These are phyloP conservation scores for Pararge aegeria DNA, from an alignment of 1,140 invertebrate genomes.

Conservation along the genomic window DNA sequence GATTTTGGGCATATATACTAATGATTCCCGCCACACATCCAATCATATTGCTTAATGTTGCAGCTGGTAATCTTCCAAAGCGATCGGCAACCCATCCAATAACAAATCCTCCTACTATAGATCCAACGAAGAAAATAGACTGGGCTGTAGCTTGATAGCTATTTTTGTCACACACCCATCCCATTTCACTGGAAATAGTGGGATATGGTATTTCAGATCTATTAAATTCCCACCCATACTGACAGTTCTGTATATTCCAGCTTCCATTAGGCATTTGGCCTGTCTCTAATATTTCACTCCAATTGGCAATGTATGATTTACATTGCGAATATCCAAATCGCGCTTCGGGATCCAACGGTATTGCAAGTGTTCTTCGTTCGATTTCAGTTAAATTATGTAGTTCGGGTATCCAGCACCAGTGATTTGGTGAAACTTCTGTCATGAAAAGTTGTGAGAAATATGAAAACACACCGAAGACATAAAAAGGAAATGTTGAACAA, in stretches of 20 bases:
- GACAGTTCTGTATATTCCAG: slow-evolving; percentile 69
- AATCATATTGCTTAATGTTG: slow-evolving; percentile 82
- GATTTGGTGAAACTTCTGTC: slow-evolving; percentile 79
- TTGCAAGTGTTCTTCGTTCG: slow-evolving; percentile 56
- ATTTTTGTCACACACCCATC: slow-evolving; percentile 83
- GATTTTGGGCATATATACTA: slow-evolving; percentile 82
- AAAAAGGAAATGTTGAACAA: slow-evolving; percentile 73
- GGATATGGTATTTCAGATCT: slow-evolving; percentile 72
- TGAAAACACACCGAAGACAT: slow-evolving; percentile 82
- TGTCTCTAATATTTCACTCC: slow-evolving; percentile 48
- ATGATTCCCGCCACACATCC: slow-evolving; percentile 83
- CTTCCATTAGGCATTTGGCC: slow-evolving; percentile 35
- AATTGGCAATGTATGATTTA: slow-evolving; percentile 49
- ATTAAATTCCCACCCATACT: slow-evolving; percentile 82
- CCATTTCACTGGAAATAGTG: slow-evolving; percentile 74
- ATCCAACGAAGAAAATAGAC: slow-evolving; percentile 84
- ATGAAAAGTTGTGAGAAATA: slow-evolving; percentile 86
- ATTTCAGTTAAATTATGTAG: slow-evolving; percentile 64
- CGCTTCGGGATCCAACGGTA: slow-evolving; percentile 44
- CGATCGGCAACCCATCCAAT: slow-evolving; percentile 85
- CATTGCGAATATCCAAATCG: slow-evolving; percentile 63
- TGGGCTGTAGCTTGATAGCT: slow-evolving; percentile 84
- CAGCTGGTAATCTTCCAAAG: slow-evolving; percentile 83
- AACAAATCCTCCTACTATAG: slow-evolving; percentile 84
- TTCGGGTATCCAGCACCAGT: slow-evolving; percentile 82